Evolutionary conservation across 37 sponge, comb jelly and placozoan species (phyloP).

Genomic region (Tethya wilhelma): DNA sequence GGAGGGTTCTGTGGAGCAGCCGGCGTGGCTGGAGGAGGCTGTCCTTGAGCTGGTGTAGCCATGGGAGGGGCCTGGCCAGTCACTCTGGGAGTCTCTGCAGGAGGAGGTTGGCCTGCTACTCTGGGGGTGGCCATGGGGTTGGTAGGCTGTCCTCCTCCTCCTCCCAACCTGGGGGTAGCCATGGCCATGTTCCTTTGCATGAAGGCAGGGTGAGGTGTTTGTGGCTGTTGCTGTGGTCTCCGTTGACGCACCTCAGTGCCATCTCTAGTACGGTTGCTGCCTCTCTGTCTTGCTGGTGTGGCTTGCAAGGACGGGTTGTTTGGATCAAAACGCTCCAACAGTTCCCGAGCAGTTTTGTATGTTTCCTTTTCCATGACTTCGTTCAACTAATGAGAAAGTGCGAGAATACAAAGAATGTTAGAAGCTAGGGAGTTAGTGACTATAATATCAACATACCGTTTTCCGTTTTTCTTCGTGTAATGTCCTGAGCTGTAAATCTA

Average conservation of each 20-base stretch:
- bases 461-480: slow-evolving; percentile 16
- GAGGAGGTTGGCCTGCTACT: neutral
- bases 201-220: slow-evolving; percentile 26
- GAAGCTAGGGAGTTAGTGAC: neutral
- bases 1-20: neutral
- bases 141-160: no score
- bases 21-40: slow-evolving; percentile 6
- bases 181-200: neutral
- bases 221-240: neutral
- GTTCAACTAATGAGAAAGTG: slow-evolving; percentile 27
- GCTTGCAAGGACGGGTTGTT: slow-evolving; percentile 22
- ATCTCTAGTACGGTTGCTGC: no score
- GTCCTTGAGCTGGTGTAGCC: neutral
- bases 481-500: slow-evolving; percentile 24
- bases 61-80: neutral
- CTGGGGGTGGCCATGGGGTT: no score
- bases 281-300: no score
- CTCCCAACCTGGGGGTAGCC: no score
- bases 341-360: slow-evolving; percentile 43
- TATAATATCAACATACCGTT: neutral
- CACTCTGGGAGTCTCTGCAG: neutral
- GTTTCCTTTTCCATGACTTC: slow-evolving; percentile 75
- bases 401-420: neutral
- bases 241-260: slow-evolving; percentile 4
- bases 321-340: slow-evolving; percentile 56